phyloP scores from a whole-genome alignment of 2,797 vertebrate genomes.

The Rhyacichthys aspro region DNA sequence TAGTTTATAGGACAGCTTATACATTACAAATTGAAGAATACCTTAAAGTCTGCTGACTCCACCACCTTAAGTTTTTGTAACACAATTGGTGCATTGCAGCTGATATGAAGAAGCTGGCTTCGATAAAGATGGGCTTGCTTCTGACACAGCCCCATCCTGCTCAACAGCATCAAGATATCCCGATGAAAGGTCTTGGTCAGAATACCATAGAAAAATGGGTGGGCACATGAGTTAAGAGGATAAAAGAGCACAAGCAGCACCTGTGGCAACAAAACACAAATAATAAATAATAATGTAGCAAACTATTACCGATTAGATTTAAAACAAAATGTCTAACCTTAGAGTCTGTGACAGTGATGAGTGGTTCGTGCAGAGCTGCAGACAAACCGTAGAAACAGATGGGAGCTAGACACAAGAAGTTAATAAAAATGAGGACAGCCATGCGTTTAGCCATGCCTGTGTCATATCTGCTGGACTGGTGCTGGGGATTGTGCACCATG shows the following conservation, averaged over 20 bases:
- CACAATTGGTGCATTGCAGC: constrained; percentile 2
- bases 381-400: constrained; percentile 91
- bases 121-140: constrained; percentile 81
- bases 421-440: constrained; percentile 88
- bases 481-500: constrained; percentile 86
- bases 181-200: constrained; percentile 87
- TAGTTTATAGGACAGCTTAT: no score
- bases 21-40: not conserved
- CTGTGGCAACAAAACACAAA: constrained; percentile 36
- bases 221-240: constrained; percentile 89
- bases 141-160: constrained; percentile 85
- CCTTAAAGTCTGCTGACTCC: constrained; percentile 1
- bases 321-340: constrained; percentile 76
- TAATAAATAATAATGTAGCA: not conserved
- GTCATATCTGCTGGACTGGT: constrained; percentile 84
- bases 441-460: constrained; percentile 88
- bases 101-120: constrained; percentile 76
- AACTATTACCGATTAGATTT: not conserved
- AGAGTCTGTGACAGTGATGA: constrained; percentile 88
- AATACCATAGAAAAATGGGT: constrained; percentile 90
- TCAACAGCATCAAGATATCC: constrained; percentile 86
- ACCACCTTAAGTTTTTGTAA: not conserved
- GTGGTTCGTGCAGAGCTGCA: constrained; percentile 85
- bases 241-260: constrained; percentile 89
- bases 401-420: constrained; percentile 89